Conservation (phyloP, 2,888 invertebrate genomes). For the Zeuzera pyrina region DNA sequence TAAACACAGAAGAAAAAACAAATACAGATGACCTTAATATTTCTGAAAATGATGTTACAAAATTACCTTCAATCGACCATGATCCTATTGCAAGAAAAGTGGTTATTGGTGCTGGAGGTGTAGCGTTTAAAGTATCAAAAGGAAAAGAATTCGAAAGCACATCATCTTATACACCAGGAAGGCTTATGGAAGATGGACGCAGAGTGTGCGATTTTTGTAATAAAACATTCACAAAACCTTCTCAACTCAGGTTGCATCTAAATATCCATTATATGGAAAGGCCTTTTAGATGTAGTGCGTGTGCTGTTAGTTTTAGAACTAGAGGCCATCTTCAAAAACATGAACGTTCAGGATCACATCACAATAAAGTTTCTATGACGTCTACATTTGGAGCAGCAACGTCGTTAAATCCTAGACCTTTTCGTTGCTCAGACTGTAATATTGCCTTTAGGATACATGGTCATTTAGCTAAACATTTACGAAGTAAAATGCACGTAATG, state of each 20-base stretch:
- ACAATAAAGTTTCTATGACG: slow-evolving; percentile 93
- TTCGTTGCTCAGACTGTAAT: slow-evolving; percentile 96
- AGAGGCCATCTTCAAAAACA: slow-evolving; percentile 95
- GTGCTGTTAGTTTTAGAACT: slow-evolving; percentile 91
- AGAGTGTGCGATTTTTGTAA: slow-evolving; percentile 90
- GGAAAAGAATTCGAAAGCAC: slow-evolving; percentile 61
- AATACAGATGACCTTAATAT: slow-evolving; percentile 33
- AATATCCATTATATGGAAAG: slow-evolving; percentile 97
- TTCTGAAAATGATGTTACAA: slow-evolving; percentile 43
- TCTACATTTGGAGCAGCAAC: slow-evolving; percentile 88
- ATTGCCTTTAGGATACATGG: slow-evolving; percentile 97
- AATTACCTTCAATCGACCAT: slow-evolving; percentile 48
- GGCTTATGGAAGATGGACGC: slow-evolving; percentile 81
- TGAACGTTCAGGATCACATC: slow-evolving; percentile 91
- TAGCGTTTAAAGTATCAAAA: slow-evolving; percentile 72
- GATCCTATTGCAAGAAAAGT: slow-evolving; percentile 71
- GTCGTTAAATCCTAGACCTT: slow-evolving; percentile 94
- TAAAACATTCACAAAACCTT: slow-evolving; percentile 93
- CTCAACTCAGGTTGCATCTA: slow-evolving; percentile 91
- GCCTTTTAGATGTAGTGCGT: slow-evolving; percentile 92
- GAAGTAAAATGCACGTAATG: slow-evolving; percentile 97
- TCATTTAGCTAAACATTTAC: slow-evolving; percentile 95
- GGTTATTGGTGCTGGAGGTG: slow-evolving; percentile 77
- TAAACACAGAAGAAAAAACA: slow-evolving; percentile 39
- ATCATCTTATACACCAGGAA: slow-evolving; percentile 59